phyloP scores from a whole-genome alignment of 2,113 vertebrate genomes.

The Cavia porcellus region DNA sequence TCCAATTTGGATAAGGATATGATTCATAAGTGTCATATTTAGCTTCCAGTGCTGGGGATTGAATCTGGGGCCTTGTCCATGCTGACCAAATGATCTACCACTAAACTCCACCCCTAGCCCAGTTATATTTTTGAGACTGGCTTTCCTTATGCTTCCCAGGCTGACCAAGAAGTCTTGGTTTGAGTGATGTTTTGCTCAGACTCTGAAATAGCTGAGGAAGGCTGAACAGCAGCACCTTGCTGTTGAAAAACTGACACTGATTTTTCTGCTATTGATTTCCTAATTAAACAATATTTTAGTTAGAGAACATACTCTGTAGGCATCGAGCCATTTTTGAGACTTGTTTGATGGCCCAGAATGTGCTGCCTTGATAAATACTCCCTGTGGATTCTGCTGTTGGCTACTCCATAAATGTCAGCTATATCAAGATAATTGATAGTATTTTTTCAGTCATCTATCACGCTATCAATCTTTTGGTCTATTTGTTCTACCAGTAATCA shows the following conservation, averaged over 20 bases:
- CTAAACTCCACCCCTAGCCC: neutral
- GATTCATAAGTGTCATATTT: neutral
- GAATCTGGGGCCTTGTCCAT: neutral
- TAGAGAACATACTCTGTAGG: neutral
- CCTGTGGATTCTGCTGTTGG: neutral
- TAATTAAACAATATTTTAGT: slow-evolving; percentile 10
- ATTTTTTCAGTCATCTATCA: neutral
- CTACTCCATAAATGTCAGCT: neutral
- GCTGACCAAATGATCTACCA: neutral
- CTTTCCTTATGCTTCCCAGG: neutral
- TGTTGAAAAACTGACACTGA: neutral
- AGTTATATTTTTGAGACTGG: neutral
- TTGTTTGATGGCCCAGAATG: neutral
- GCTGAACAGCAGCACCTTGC: neutral
- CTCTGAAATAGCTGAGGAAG: neutral
- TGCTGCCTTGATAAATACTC: neutral
- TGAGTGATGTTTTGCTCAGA: neutral
- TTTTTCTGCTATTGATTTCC: neutral
- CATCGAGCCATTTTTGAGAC: neutral
- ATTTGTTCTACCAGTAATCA: neutral
- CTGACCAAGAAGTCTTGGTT: neutral
- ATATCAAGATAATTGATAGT: neutral
- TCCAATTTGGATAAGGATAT: neutral
- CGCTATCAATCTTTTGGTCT: neutral
- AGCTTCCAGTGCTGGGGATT: neutral